Evolutionary conservation across 2,797 vertebrate species (phyloP), one percentile per base, ranked within the genome.

Genomic region (Pogoniulus pusillus): DNA sequence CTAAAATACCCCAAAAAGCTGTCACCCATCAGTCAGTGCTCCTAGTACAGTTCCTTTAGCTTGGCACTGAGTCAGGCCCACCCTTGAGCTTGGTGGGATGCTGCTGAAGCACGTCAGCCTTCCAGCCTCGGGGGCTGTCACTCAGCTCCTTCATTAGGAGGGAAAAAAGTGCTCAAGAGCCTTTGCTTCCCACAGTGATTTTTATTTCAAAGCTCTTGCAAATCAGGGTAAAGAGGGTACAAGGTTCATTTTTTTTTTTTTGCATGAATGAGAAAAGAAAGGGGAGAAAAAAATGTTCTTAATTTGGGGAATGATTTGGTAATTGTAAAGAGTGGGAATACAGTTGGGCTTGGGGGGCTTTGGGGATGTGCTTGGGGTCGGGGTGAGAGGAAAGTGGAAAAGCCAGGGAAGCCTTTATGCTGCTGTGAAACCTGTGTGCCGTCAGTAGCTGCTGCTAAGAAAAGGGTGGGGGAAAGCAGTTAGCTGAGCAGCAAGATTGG

Each of bases 81-180:
- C 68, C 12, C 2, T 1, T 11, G 80, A 87, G 51, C 9, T 0
- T 32, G 68, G 58, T 26, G 43, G 27, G 86, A 77, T 34, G 85
- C 81, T 91, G 87, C 62, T 20, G 12, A 41, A 57, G 64, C 12
- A 9, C 23, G 2, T 57, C 92, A 79, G 62, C n/a, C 62, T 79
- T 78, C 70, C 82, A 24, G 94, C 91, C 93, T 91, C 26, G 0
- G 86, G 93, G 83, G 82, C 88, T 93, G 90, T 92, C 93, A 94
- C 72, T 94, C 93, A 89, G 27, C 76, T 83, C 84, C 94, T 92
- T 95, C 93, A 60, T 93, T 91, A 94, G 79, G 73, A 81, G 49
- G 45, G 70, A 20, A 51, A 82, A 90, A 89, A 72, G 78, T 41
- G 72, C 63, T 66, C 1, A 4, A 73, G 90, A 93, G 66, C 81